These are phyloP conservation scores for Chesias legatella DNA, from an alignment of 2,888 invertebrate species.

Conservation along the genomic window DNA sequence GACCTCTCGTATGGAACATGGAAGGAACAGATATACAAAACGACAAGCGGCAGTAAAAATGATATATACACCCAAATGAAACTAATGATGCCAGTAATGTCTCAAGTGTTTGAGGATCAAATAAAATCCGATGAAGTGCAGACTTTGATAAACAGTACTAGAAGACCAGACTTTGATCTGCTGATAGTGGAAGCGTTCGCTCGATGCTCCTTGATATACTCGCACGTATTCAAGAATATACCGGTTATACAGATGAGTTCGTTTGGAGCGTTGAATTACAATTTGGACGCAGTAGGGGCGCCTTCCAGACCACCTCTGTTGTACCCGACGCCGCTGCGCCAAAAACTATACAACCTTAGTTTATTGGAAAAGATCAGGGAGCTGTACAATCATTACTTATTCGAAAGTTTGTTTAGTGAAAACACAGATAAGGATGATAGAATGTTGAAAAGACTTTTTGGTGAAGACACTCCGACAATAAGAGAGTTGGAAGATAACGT, in stretches of 20 bases:
- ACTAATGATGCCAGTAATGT: too few relatives aligned
- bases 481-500: slow-evolving; percentile 19
- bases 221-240: slow-evolving; percentile 30
- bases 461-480: slow-evolving; percentile 4
- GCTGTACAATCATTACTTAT: slow-evolving; percentile 12
- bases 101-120: too few relatives aligned
- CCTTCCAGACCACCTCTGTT: slow-evolving; percentile 34
- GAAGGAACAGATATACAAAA: too few relatives aligned
- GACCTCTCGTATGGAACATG: slow-evolving; percentile 34
- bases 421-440: slow-evolving; percentile 21
- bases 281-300: slow-evolving; percentile 34
- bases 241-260: slow-evolving; percentile 41
- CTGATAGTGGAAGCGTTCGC: slow-evolving; percentile 37
- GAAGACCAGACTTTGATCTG: slow-evolving; percentile 33
- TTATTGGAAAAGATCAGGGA: slow-evolving; percentile 11
- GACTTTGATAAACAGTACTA: too few relatives aligned
- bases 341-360: slow-evolving; percentile 30
- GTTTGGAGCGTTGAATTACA: slow-evolving; percentile 26
- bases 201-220: slow-evolving; percentile 27
- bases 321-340: slow-evolving; percentile 31
- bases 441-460: slow-evolving; percentile 15
- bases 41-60: too few relatives aligned
- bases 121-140: too few relatives aligned
- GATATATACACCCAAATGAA: too few relatives aligned
- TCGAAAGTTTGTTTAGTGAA: not conserved